These are phyloP conservation scores for Falco punctatus DNA, from an alignment of 2,113 vertebrate species.

Conservation along the genomic window DNA sequence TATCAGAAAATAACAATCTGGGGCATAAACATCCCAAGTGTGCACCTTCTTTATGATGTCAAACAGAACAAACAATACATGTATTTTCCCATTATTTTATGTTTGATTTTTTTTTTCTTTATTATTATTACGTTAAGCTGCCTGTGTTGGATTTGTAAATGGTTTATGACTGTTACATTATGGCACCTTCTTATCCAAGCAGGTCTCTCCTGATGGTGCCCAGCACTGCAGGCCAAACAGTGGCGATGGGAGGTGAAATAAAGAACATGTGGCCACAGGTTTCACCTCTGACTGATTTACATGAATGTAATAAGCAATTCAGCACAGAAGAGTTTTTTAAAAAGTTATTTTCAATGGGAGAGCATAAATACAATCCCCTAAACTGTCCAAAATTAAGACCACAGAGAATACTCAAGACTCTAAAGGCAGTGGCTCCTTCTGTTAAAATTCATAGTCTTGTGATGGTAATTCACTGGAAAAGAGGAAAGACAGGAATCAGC, in stretches of 20 bases:
- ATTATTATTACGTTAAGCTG: slow-evolving; percentile 50
- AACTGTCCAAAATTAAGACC: background rate
- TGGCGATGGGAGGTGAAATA: background rate
- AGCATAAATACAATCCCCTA: background rate
- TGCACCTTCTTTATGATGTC: slow-evolving; percentile 56
- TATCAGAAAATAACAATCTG: slow-evolving; percentile 67
- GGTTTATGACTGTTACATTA: slow-evolving; percentile 14
- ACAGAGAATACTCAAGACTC: background rate
- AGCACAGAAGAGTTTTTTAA: background rate
- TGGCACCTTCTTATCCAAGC: slow-evolving; percentile 9
- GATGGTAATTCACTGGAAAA: background rate
- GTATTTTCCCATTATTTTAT: slow-evolving; percentile 63
- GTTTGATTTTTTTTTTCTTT: slow-evolving; percentile 41
- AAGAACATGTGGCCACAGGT: background rate
- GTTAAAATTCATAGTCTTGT: background rate
- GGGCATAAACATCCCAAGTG: slow-evolving; percentile 37
- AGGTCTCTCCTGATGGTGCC: background rate
- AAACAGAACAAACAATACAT: slow-evolving; percentile 63
- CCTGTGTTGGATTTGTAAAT: slow-evolving; percentile 57
- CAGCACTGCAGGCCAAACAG: background rate
- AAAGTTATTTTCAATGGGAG: background rate
- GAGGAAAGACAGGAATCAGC: background rate
- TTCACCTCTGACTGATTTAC: background rate
- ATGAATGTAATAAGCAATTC: background rate
- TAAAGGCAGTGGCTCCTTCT: background rate